phyloP scores from a whole-genome alignment of 1,140 invertebrate species.

The Cydia amplana region DNA sequence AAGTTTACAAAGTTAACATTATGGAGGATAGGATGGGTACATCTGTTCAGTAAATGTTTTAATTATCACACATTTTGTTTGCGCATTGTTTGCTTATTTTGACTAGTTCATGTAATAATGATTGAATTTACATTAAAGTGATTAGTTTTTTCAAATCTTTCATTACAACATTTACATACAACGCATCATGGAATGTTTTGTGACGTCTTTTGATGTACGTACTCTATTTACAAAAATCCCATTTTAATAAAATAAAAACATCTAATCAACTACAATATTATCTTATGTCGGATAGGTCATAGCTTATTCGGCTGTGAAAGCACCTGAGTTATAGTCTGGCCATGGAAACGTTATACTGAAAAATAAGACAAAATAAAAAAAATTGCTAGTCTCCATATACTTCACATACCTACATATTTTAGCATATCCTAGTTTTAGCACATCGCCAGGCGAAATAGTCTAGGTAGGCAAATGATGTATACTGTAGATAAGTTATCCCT shows the following conservation, averaged over 20 bases:
- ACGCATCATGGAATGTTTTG: constrained; percentile 20
- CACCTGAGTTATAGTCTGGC: background rate
- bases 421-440: no score
- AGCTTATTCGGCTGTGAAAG: background rate
- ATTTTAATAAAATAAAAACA: background rate
- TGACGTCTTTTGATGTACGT: background rate
- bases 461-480: no score
- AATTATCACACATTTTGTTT: constrained; percentile 22
- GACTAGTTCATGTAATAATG: background rate
- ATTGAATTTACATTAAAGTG: background rate
- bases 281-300: background rate
- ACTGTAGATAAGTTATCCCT: no score
- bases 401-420: no score
- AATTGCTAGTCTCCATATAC: no score
- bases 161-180: constrained; percentile 11
- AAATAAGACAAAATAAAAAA: no score
- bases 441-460: no score
- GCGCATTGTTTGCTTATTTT: background rate
- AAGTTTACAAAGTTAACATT: no score
- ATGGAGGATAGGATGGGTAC: no score
- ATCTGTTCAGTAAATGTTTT: background rate
- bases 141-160: background rate
- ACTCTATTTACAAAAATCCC: no score
- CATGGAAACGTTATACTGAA: background rate
- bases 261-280: background rate